These are phyloP conservation scores for Polypedilum pembai DNA, from an alignment of 1,140 invertebrate genomes.

Conservation along the genomic window DNA sequence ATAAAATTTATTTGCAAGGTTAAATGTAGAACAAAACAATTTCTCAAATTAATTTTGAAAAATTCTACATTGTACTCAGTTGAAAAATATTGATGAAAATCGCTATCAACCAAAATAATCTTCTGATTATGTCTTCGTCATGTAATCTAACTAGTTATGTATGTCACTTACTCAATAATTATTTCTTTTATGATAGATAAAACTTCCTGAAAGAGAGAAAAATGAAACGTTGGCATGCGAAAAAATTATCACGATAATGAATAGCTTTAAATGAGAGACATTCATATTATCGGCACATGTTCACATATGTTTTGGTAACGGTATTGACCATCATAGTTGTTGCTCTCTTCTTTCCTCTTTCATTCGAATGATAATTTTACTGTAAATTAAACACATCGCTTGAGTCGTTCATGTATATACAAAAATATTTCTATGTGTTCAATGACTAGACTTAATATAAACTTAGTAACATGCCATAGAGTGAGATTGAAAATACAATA, in stretches of 20 bases:
- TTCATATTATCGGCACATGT: not conserved
- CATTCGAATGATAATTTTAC: slow-evolving; percentile 6
- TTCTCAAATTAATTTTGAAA: too few relatives aligned
- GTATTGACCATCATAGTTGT: slow-evolving; percentile 3
- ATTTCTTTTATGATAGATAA: not conserved
- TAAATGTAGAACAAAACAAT: too few relatives aligned
- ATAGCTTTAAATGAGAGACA: not conserved
- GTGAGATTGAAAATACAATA: too few relatives aligned
- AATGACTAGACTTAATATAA: not conserved
- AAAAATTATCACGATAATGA: slow-evolving; percentile 3
- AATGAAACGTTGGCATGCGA: not conserved
- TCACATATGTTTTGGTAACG: slow-evolving; percentile 12
- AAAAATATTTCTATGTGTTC: not conserved
- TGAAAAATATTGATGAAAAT: too few relatives aligned
- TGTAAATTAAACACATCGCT: slow-evolving; percentile 1
- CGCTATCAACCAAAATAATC: too few relatives aligned
- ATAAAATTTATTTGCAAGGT: too few relatives aligned
- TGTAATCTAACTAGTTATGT: not conserved
- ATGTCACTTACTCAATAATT: not conserved
- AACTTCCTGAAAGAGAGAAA: not conserved
- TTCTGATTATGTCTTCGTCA: not conserved
- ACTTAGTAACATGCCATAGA: too few relatives aligned
- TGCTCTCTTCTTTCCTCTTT: not conserved
- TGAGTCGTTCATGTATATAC: not conserved
- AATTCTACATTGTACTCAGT: too few relatives aligned